These are phyloP conservation scores for Passerculus sandwichensis DNA, from an alignment of 2,797 vertebrate genomes.

Conservation along the genomic window DNA sequence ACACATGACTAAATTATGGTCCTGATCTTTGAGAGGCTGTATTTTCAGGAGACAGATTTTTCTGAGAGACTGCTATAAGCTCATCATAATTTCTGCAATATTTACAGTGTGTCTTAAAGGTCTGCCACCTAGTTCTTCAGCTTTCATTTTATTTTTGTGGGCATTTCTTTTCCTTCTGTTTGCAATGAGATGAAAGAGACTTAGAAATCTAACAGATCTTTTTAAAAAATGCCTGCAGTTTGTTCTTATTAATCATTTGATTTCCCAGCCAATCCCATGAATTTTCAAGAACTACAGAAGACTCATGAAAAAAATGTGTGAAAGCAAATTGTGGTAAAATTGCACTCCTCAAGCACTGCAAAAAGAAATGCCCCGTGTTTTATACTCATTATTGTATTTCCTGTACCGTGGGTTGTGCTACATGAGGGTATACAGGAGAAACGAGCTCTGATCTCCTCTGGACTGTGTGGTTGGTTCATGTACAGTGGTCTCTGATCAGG, in stretches of 20 bases:
- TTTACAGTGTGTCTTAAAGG: constrained; percentile 8
- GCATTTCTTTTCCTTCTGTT: neutral
- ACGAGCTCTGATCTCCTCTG: neutral
- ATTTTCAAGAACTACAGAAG: constrained; percentile 6
- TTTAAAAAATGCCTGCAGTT: neutral
- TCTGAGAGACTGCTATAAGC: neutral
- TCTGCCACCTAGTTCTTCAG: neutral
- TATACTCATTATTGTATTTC: neutral
- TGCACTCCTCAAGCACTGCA: neutral
- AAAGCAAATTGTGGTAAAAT: neutral
- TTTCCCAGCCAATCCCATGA: neutral
- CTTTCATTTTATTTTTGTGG: neutral
- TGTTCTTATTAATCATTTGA: neutral
- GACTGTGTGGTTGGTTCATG: fast-evolving
- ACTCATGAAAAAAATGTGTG: neutral
- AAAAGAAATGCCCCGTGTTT: neutral
- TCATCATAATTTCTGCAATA: constrained; percentile 27
- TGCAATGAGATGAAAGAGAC: neutral
- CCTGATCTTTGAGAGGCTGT: neutral
- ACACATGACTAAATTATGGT: neutral
- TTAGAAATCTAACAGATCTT: neutral
- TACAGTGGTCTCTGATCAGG: neutral
- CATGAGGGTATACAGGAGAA: neutral
- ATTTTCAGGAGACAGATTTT: constrained; percentile 28
- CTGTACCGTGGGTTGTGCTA: neutral